Percentiles rank a stretch among this genome's conserved stretches.
Evolutionary conservation across 2,113 vertebrate species (phyloP).

Genomic region (Eudorcas thomsonii): DNA sequence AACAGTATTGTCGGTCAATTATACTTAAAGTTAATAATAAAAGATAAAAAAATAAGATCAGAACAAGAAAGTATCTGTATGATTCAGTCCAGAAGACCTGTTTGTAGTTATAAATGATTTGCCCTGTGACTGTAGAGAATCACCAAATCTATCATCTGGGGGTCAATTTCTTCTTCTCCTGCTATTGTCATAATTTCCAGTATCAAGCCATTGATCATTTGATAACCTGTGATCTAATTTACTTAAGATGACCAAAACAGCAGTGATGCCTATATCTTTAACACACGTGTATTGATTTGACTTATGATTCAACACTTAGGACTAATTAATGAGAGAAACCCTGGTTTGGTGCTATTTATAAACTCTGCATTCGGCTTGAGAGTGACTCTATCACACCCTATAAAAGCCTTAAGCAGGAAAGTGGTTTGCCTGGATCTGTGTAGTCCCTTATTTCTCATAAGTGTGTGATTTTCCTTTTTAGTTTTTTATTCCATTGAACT

Average conservation of each 20-base stretch:
- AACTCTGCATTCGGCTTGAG: background rate
- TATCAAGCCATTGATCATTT: background rate
- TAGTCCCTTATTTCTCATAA: background rate
- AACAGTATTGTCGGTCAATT: background rate
- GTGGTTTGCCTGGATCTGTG: background rate
- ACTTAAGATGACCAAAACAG: background rate
- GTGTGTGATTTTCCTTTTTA: background rate
- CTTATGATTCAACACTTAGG: background rate
- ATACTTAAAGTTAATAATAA: background rate
- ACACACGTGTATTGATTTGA: background rate
- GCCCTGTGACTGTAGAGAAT: background rate
- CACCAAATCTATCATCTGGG: background rate
- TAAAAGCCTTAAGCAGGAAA: background rate
- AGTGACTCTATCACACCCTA: background rate
- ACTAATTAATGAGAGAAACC: background rate
- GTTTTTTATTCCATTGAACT: background rate
- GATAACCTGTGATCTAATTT: background rate
- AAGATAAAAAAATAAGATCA: background rate
- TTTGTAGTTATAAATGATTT: background rate
- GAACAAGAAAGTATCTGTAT: background rate
- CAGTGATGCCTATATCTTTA: background rate
- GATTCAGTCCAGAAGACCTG: background rate
- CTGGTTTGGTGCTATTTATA: background rate
- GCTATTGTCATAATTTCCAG: background rate
- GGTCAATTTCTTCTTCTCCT: background rate